Percentiles rank a stretch among this genome's conserved stretches.
Conservation (phyloP, 2,113 vertebrate species). For the Tetraodon nigroviridis region DNA sequence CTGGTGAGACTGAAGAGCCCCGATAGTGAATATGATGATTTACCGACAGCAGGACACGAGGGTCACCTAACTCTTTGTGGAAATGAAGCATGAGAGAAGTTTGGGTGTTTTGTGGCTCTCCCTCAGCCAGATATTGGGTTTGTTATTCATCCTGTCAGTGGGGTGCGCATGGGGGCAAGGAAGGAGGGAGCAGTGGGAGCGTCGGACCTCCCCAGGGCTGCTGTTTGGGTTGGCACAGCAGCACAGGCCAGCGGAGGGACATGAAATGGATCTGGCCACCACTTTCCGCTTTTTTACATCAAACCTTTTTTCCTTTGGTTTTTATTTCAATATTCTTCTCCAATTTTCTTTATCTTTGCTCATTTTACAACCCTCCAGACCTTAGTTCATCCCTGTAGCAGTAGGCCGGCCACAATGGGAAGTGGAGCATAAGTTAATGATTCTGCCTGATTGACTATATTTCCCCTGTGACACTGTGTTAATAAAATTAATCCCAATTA, state of each 20-base stretch:
- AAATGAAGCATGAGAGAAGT: constrained; percentile 1
- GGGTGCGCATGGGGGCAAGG: constrained; percentile 43
- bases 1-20: constrained; percentile 26
- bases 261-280: constrained; percentile 62
- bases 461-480: constrained; percentile 50
- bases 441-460: constrained; percentile 64
- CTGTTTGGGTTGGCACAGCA: constrained; percentile 68
- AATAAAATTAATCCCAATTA: constrained; percentile 70
- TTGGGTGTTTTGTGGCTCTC: constrained; percentile 20
- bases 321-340: constrained; percentile 4
- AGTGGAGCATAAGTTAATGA: constrained; percentile 57
- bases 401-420: constrained; percentile 31
- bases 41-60: constrained; percentile 26
- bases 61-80: constrained; percentile 6
- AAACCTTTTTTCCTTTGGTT: constrained; percentile 39
- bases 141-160: constrained; percentile 66
- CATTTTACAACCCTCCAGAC: constrained; percentile 3
- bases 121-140: constrained; percentile 45
- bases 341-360: constrained; percentile 15
- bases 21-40: constrained; percentile 33
- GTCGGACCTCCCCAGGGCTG: constrained; percentile 54
- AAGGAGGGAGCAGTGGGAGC: constrained; percentile 33
- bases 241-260: constrained; percentile 52
- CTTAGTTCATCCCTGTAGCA: constrained; percentile 33
- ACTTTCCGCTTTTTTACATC: constrained; percentile 37